Base-by-base conservation (phyloP, 1,140 invertebrate genomes). In the Drosophila equinoxialis region DNA sequence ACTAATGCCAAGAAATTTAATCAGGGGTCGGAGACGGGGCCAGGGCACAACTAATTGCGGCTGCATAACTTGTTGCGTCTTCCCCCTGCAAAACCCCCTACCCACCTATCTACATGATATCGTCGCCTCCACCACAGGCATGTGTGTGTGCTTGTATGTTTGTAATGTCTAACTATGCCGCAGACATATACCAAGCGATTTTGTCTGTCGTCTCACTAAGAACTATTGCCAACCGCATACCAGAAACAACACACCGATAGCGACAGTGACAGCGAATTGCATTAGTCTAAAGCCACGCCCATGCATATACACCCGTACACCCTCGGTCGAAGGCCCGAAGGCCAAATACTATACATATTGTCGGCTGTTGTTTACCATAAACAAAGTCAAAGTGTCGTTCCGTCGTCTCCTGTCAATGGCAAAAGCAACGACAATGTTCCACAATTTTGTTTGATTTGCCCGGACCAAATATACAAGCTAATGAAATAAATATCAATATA, bases 1-100 rank as follows among this genome's bases (percentile, higher is more conserved):
- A 83, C 82, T 83, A 77, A 80, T 86, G 83, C 83, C 83, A 86
- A 86, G 83, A 86, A 86, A 86, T 86, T 86, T 83, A 69, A 76
- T 51, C 63, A 59, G 83, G 77, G 76, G 79, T 75, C 76, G 76
- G 77, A 72, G 79, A 71, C 76, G 72, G 83, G 72, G 71, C 62
- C 71, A 79, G 76, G 76, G 71, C 83, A 83, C 83, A 87, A 87
- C 83, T 86, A 86, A 86, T 86, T 86, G 83, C 79, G 83, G 83
- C 83, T 77, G 77, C 83, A 86, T 87, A 86, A 86, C 83, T 86
- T 86, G 83, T 86, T 86, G 83, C 83, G 80, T 30, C 30, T 30
- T 6, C 83, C 77, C 61, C 58, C 66, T 11, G 45, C 35, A 10
- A 10, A 39, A n/a, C n/a, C 68, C 13, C 6, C 35, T 68, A 71